Percentiles rank a stretch among this genome's conserved stretches.
phyloP scores from a whole-genome alignment of 2,113 vertebrate species.

The Lamprologus speciosus region DNA sequence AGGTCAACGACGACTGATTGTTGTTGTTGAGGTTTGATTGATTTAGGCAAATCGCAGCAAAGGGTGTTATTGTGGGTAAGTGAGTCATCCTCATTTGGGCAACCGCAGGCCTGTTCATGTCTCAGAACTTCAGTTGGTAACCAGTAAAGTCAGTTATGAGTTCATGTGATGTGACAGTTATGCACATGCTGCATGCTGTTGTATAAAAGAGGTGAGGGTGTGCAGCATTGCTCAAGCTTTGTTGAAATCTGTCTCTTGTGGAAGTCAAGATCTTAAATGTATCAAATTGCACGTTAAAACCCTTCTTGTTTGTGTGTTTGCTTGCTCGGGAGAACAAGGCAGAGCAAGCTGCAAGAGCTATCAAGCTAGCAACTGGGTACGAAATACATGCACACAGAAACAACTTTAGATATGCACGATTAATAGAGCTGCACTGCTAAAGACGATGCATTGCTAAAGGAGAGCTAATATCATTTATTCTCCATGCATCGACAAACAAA shows the following conservation, averaged over 20 bases:
- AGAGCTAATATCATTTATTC: not conserved
- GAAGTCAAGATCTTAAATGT: not conserved
- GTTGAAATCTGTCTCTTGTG: not conserved
- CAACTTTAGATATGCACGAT: not conserved
- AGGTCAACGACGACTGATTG: not conserved
- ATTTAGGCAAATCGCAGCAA: slow-evolving; percentile 7
- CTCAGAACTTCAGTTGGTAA: slow-evolving; percentile 32
- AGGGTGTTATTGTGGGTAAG: slow-evolving; percentile 24
- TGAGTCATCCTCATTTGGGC: slow-evolving; percentile 25
- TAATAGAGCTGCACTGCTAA: not conserved
- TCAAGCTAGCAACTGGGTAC: not conserved
- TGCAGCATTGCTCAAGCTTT: not conserved
- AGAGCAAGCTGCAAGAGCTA: not conserved
- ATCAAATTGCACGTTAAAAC: not conserved
- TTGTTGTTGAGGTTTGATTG: slow-evolving; percentile 31
- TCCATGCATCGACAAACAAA: not conserved
- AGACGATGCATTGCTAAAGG: not conserved
- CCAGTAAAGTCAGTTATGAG: slow-evolving; percentile 34
- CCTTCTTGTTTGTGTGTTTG: not conserved
- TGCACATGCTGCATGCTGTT: not conserved
- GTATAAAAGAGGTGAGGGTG: not conserved
- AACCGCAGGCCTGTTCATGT: slow-evolving; percentile 31
- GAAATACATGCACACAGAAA: not conserved
- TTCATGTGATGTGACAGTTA: slow-evolving; percentile 2
- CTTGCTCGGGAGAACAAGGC: not conserved